Evolutionary conservation across 2,888 invertebrate genomes (phyloP), one percentile per base, ranked within the genome.

Genomic region (Drosophila prolongata): DNA sequence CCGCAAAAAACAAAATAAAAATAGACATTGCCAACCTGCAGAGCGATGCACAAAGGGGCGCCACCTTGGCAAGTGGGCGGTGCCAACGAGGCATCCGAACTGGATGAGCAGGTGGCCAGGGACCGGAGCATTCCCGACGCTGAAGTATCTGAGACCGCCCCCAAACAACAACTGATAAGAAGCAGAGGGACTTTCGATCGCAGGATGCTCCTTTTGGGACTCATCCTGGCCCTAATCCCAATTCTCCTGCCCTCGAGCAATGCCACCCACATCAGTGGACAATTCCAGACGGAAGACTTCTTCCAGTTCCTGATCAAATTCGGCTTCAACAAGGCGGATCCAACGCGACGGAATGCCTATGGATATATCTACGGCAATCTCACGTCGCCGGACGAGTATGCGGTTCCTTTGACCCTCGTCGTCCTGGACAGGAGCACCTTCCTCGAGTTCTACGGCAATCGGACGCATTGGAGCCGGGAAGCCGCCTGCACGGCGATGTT

Each of bases 301-400:
- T 98, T 98, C 91, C 96, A 96, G 92, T 98, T 99, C 92, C 93
- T 99, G 57, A 95, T 97, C 24, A 98, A 98, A 92, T 99, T 98
- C 92, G 99, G 98, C 65, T 97, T 99, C 91, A 98, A 99, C 93
- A 98, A 98, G 93, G 98, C 98, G 13, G 97, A 98, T 92, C 94
- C 95, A 46, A 75, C 83, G 81, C 95, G 95, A 87, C 95, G 95
- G 82, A 95, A 97, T 89, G 97, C 98, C 77, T 96, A 96, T 92
- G 99, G 99, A 52, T 99, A 97, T 92, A 97, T 99, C 85, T 99
- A 97, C 91, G 99, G 99, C 13, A 99, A 99, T 92, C 95, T 99
- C 50, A 97, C 98, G 30, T 94, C 97, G 0, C 94, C 93, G 76
- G 93, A 94, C 50, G 93, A 94, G 61, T 95, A 96, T 86, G 57